A percentile compares a stretch with the other conserved stretches of the same genome.
Evolutionary conservation across 2,113 vertebrate genomes (phyloP).

Genomic region (Prionailurus viverrinus): DNA sequence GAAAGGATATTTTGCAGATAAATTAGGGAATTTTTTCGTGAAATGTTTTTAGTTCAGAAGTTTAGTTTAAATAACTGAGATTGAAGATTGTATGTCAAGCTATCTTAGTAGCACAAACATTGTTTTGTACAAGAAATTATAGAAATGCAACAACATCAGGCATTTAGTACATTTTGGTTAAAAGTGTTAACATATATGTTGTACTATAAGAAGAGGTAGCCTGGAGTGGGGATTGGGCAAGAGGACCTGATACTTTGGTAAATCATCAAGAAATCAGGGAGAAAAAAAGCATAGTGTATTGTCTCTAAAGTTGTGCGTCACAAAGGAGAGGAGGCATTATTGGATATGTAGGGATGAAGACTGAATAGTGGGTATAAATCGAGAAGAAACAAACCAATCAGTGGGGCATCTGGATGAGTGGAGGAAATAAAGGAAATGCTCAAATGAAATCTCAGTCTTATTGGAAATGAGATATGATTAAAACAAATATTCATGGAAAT

Average conservation of each 20-base stretch:
- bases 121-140: background rate
- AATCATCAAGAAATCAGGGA: background rate
- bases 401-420: background rate
- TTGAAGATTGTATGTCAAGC: background rate
- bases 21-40: background rate
- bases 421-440: background rate
- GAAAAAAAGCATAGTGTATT: background rate
- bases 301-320: background rate
- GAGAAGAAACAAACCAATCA: background rate
- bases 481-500: background rate
- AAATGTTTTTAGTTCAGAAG: background rate
- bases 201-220: background rate
- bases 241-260: background rate
- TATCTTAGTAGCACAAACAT: background rate
- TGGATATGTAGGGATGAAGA: background rate
- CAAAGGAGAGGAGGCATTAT: background rate
- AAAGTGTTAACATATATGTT: background rate
- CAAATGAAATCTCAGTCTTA: background rate
- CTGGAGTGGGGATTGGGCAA: accelerated
- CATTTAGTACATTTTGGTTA: background rate
- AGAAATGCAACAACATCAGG: background rate
- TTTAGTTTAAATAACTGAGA: background rate
- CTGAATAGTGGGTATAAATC: background rate
- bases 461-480: background rate
- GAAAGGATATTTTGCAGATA: background rate